Percentiles rank a stretch among this genome's conserved stretches.
These are phyloP conservation scores for Agrochola lychnidis DNA, from an alignment of 2,888 invertebrate species.

Conservation along the genomic window DNA sequence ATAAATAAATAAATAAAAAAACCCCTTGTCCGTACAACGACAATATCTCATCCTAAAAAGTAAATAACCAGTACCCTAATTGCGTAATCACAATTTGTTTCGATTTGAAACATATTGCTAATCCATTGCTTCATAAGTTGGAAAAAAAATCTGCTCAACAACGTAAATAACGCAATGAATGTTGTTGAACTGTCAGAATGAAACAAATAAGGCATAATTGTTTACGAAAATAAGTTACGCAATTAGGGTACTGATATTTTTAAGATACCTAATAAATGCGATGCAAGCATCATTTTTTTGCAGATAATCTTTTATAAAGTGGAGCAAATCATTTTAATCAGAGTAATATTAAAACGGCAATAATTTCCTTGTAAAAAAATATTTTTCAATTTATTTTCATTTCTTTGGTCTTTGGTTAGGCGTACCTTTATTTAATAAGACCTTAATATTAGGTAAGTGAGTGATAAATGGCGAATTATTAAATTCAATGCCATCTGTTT, in stretches of 20 bases:
- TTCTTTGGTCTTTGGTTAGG: neutral
- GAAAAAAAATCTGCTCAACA: too few species aligned
- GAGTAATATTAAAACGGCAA: neutral
- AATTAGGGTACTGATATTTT: neutral
- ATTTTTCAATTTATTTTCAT: neutral
- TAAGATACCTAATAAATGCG: neutral
- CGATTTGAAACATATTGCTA: too few species aligned
- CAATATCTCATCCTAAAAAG: neutral
- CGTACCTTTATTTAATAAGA: slow-evolving; percentile 3
- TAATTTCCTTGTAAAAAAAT: neutral
- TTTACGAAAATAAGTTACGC: too few species aligned
- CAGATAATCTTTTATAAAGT: neutral
- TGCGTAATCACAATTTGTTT: too few species aligned
- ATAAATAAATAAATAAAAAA: too few species aligned
- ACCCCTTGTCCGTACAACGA: too few species aligned
- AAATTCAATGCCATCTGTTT: slow-evolving; percentile 28
- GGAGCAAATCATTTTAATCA: neutral
- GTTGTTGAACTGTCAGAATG: too few species aligned
- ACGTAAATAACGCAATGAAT: too few species aligned
- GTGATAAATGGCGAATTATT: slow-evolving; percentile 31
- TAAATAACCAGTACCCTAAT: too few species aligned
- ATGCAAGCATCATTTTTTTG: neutral
- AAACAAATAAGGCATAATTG: too few species aligned
- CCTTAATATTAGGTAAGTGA: slow-evolving; percentile 8
- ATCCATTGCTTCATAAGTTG: too few species aligned